These are phyloP conservation scores for Sapayoa aenigma DNA, from an alignment of 2,113 vertebrate species.

Conservation along the genomic window DNA sequence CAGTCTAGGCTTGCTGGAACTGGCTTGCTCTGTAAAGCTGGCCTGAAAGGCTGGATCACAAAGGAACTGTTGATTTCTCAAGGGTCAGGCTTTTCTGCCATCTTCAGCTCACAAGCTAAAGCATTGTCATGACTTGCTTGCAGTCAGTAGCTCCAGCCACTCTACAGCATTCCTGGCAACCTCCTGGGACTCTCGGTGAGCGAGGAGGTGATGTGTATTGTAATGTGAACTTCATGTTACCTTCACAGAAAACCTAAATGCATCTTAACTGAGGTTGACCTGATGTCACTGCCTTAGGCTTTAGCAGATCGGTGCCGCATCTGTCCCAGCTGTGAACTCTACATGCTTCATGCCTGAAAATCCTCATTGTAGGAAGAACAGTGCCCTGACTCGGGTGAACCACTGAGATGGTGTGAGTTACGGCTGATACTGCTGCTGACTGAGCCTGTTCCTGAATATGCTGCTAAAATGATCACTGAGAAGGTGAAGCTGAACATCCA, in stretches of 20 bases:
- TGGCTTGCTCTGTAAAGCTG: not conserved
- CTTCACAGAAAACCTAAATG: not conserved
- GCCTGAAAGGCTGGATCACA: not conserved
- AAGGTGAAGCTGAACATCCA: not conserved
- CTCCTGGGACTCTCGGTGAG: not conserved
- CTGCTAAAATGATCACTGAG: not conserved
- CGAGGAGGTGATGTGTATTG: not conserved
- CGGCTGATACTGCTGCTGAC: not conserved
- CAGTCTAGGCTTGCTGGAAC: not conserved
- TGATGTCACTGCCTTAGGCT: not conserved
- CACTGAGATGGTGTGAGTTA: not conserved
- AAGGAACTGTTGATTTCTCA: not conserved
- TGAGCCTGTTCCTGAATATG: not conserved
- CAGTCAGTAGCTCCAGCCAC: not conserved
- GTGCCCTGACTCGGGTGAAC: not conserved
- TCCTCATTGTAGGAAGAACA: not conserved
- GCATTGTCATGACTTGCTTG: not conserved
- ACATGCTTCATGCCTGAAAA: not conserved
- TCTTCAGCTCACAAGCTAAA: not conserved
- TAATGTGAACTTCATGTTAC: not conserved
- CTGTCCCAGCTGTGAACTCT: not conserved
- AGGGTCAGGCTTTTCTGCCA: not conserved
- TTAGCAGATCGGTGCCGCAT: not conserved
- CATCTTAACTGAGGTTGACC: not conserved
- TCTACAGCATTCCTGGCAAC: not conserved